These are phyloP conservation scores for Cataglyphis cursor DNA, from an alignment of 2,888 invertebrate species.

Conservation along the genomic window DNA sequence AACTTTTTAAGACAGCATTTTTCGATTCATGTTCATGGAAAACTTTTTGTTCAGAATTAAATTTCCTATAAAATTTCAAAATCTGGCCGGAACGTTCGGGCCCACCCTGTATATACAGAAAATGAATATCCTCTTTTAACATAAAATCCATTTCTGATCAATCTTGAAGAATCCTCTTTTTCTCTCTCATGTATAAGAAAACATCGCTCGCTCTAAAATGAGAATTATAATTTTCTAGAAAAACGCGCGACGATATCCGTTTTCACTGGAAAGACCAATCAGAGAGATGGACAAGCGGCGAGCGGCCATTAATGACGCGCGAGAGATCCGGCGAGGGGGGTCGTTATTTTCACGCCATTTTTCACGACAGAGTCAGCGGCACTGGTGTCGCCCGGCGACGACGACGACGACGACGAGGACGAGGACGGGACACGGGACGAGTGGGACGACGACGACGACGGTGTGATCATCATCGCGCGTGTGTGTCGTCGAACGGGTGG, in stretches of 20 bases:
- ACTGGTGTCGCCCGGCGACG: conserved; percentile 22
- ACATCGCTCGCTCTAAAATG: neutral
- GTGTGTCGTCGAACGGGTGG: conserved; percentile 22
- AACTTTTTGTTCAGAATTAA: no score
- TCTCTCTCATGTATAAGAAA: neutral
- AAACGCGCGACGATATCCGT: neutral
- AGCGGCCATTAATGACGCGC: neutral
- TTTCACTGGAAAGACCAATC: neutral
- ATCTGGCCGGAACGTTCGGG: no score
- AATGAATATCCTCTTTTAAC: neutral
- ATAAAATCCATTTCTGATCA: neutral
- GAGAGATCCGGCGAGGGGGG: neutral
- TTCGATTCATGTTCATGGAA: no score
- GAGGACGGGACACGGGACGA: no score
- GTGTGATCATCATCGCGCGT: conserved; percentile 1
- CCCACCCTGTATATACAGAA: no score
- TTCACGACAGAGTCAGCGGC: neutral
- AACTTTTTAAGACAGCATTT: no score
- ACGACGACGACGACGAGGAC: neutral
- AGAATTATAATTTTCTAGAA: neutral
- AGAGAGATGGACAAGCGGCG: neutral
- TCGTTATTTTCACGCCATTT: conserved; percentile 19
- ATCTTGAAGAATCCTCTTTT: neutral
- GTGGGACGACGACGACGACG: no score
- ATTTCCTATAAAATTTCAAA: no score